A percentile compares a stretch with the other conserved stretches of the same genome.
Conservation (phyloP, 2,113 vertebrate genomes). For the Takifugu bimaculatus region DNA sequence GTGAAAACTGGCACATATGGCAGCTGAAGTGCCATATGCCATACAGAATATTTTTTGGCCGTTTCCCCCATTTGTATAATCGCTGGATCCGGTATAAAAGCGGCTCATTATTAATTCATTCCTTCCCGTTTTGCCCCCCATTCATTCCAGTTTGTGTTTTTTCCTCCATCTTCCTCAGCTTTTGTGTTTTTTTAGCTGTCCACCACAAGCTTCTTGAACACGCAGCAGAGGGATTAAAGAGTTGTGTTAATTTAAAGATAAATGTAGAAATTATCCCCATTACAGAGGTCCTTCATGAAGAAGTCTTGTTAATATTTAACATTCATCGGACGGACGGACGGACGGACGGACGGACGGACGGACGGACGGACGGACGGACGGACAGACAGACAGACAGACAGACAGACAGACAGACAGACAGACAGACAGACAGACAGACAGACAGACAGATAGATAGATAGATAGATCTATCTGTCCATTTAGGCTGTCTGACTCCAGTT, state of each 20-base stretch:
- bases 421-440: too few species aligned
- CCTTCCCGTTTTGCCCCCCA: conserved; percentile 62
- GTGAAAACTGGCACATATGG: conserved; percentile 99
- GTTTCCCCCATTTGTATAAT: conserved; percentile 90
- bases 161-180: conserved; percentile 25
- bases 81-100: conserved; percentile 77
- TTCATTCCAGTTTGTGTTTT: conserved; percentile 62
- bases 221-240: conserved; percentile 54
- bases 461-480: too few species aligned
- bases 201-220: conserved; percentile 59
- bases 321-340: too few species aligned
- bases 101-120: conserved; percentile 81
- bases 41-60: conserved; percentile 91
- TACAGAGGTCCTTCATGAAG: neutral
- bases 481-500: too few species aligned
- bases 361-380: too few species aligned
- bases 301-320: conserved; percentile 5
- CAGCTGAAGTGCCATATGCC: conserved; percentile 99
- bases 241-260: conserved; percentile 36
- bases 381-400: too few species aligned
- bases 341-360: too few species aligned
- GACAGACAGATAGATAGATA: too few species aligned
- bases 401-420: too few species aligned
- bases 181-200: conserved; percentile 17
- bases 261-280: conserved; percentile 38